Base-by-base conservation (phyloP, 2,888 invertebrate species). In the Nowickia ferox region DNA sequence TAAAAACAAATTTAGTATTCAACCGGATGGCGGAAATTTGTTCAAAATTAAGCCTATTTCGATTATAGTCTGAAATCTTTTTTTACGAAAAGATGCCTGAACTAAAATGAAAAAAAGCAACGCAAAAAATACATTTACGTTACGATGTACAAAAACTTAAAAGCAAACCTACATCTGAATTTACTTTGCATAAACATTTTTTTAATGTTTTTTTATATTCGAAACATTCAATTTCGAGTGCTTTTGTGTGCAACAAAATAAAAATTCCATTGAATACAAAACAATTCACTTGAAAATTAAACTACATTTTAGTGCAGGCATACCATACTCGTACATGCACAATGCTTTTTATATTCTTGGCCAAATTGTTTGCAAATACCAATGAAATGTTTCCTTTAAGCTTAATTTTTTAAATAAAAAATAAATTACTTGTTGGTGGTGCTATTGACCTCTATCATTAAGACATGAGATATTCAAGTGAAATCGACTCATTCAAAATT, bases 251-350 rank as follows among this genome's bases (percentile, higher is more conserved):
- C 59, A 63, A 61, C 42, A 78, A 17, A 57, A 30, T 30, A 30
- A 69, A 68, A 63, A 71, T 30, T 51, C 66, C 48, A 80, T 66
- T 65, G 57, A 46, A 5, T 74, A 19, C 48, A 65, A 55, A 72
- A 66, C 65, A 81, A 68, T 74, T 81, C 74, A 66, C 66, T 71
- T 59, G 57, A 74, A 80, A 66, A 42, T 66, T 59, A 40, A 59
- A 66, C 65, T 57, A 57, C 22, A 42, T 55, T 38, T 61, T 19
- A 42, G 1, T 55, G 2, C 42, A 30, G 30, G 30, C 30, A 69
- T 53, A 42, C 5, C 1, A 4, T 19, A n/a, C n/a, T n/a, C n/a
- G n/a, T n/a, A 17, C 13, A 42, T 38, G 22, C n/a, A 19, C 17
- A 40, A 22, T 30, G 48, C 2, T n/a, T 66, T 30, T 15, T 17